These are phyloP conservation scores for Latrodectus geometricus DNA, from an alignment of 1,140 invertebrate species.

Conservation along the genomic window DNA sequence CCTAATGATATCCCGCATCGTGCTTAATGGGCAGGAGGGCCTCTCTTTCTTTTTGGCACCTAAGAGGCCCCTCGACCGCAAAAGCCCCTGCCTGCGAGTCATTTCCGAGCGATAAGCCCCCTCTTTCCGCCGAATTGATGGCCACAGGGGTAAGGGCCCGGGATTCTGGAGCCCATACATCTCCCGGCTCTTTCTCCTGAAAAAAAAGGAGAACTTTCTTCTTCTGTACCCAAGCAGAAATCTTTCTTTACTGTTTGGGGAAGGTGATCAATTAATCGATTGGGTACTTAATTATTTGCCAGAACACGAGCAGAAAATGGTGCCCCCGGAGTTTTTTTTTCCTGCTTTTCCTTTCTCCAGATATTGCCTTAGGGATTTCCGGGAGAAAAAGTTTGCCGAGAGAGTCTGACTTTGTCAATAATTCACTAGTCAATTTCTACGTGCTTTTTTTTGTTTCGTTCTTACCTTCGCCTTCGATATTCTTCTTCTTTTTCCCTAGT, in stretches of 20 bases:
- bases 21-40: conserved; percentile 42
- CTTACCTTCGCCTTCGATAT: neutral
- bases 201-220: conserved; percentile 8
- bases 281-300: conserved; percentile 61
- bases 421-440: conserved; percentile 59
- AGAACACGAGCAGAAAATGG: conserved; percentile 58
- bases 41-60: conserved; percentile 43
- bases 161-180: conserved; percentile 53
- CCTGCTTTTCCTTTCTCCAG: conserved; percentile 39
- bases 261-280: conserved; percentile 62
- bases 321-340: conserved; percentile 57
- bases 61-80: conserved; percentile 57
- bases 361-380: conserved; percentile 54
- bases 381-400: conserved; percentile 50
- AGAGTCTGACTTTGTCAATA: conserved; percentile 61
- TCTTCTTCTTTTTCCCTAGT: conserved; percentile 16
- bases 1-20: conserved; percentile 47
- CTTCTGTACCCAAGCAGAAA: conserved; percentile 16
- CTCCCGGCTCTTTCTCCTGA: conserved; percentile 18
- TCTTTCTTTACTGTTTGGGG: conserved; percentile 55
- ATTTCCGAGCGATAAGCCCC: conserved; percentile 60
- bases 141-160: conserved; percentile 55
- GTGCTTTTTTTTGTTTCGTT: conserved; percentile 6
- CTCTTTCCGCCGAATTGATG: conserved; percentile 55
- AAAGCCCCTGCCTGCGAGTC: conserved; percentile 58